These are phyloP conservation scores for Steatocranus sp. DNA, from an alignment of 2,797 vertebrate species.

Conservation along the genomic window DNA sequence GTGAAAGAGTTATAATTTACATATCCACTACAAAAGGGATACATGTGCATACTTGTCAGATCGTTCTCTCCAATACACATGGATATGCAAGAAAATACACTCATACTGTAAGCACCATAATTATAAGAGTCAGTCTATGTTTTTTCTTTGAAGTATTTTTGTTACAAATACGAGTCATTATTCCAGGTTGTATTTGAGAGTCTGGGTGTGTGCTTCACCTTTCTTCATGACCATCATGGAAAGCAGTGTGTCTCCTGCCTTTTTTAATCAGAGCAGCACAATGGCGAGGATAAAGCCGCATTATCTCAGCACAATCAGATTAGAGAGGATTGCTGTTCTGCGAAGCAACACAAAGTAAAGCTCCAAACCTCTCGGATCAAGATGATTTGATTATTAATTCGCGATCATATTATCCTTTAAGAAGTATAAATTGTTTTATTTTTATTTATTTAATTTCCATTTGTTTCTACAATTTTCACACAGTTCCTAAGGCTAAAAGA, in stretches of 20 bases:
- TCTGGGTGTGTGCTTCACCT: slow-evolving; percentile 31
- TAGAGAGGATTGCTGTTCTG: slow-evolving; percentile 75
- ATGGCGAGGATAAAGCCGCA: slow-evolving; percentile 72
- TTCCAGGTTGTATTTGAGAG: not conserved
- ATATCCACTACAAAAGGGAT: not conserved
- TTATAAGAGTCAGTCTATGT: not conserved
- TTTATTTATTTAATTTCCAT: slow-evolving; percentile 73
- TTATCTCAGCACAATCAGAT: slow-evolving; percentile 83
- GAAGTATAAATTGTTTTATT: slow-evolving; percentile 79
- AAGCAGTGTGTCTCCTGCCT: slow-evolving; percentile 47
- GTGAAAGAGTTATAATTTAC: not conserved
- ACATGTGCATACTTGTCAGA: not conserved
- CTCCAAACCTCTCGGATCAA: slow-evolving; percentile 63
- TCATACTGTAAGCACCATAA: not conserved
- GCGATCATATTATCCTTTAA: slow-evolving; percentile 81
- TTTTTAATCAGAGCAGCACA: slow-evolving; percentile 73
- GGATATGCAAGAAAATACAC: rapidly evolving
- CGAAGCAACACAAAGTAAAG: slow-evolving; percentile 73
- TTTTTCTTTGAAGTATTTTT: not conserved
- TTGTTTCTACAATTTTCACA: slow-evolving; percentile 25
- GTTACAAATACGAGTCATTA: not conserved
- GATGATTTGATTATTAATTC: slow-evolving; percentile 83
- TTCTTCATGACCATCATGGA: slow-evolving; percentile 48
- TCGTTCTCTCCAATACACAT: not conserved
- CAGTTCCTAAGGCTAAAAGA: slow-evolving; percentile 51